Base-by-base conservation (phyloP, 1,140 invertebrate species). In the Calycopis cecrops region DNA sequence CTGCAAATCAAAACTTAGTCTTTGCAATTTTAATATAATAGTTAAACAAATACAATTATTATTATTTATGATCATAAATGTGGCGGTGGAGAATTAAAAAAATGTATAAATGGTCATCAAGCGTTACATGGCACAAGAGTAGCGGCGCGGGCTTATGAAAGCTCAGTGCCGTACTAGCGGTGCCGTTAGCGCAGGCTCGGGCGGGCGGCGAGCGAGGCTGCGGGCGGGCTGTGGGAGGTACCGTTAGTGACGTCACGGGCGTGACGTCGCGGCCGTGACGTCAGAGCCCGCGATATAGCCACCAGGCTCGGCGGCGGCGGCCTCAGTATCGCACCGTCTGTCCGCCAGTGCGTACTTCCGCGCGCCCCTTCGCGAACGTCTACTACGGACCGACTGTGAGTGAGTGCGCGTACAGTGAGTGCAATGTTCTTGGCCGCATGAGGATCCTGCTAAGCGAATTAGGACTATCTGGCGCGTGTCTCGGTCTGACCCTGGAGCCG, bases 391-490 rank as follows among this genome's bases (percentile, higher is more conserved):
- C 65, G 76, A 76, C 63, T 59, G 83, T 83, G 74, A 80, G 83
- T 86, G 83, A 79, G 83, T 83, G 80, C 79, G 80, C 80, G 80
- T 77, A 72, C 76, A 84, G 79, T 85, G 82, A 84, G 80, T 86
- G 83, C 76, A 79, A 86, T 86, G 83, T 86, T 79, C 79, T 76
- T 60, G 69, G 71, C 85, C 87, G 87, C 85, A 88, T 88, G 87
- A 88, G 87, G 87, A 88, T 88, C 83, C 85, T 88, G 76, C 76
- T 88, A 62, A 88, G 87, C 76, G 87, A 88, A 65, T 73, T 88
- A 75, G 87, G 87, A 79, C 84, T 88, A 60, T 87, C 85, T 65
- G 83, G 81, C 80, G 83, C 79, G 73, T 85, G 83, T 79, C 63
- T 81, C 71, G 79, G 79, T 72, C 73, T 87, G 78, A 82, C 85